Evolutionary conservation across 1,140 invertebrate genomes (phyloP).

Genomic region (Hirudo medicinalis): DNA sequence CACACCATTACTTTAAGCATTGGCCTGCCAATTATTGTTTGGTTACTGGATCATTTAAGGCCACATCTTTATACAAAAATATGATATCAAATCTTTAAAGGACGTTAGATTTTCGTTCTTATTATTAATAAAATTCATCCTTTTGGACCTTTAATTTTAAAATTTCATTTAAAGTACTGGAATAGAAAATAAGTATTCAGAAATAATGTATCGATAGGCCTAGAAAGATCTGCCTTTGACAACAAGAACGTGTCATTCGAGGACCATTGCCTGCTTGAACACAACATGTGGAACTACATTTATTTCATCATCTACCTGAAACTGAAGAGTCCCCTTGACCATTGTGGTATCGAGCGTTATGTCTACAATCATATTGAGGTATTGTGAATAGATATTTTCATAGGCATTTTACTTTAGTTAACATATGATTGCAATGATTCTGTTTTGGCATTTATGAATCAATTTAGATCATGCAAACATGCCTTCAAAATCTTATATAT

Average conservation of each 20-base stretch:
- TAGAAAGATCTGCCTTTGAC: constrained; percentile 89
- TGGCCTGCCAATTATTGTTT: not conserved
- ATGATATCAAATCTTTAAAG: too few relatives aligned
- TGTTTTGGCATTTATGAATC: too few relatives aligned
- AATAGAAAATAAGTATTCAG: not conserved
- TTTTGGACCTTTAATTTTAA: not conserved
- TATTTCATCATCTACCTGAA: constrained; percentile 95
- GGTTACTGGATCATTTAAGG: too few relatives aligned
- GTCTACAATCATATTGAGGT: constrained; percentile 85
- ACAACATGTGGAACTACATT: constrained; percentile 99
- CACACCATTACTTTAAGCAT: not conserved
- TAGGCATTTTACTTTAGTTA: not conserved
- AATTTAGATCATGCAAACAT: too few relatives aligned
- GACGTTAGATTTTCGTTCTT: too few relatives aligned
- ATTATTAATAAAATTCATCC: too few relatives aligned
- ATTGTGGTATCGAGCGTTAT: constrained; percentile 97
- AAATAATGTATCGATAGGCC: constrained; percentile 46
- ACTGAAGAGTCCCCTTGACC: constrained; percentile 95
- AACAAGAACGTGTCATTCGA: constrained; percentile 98
- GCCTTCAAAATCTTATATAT: too few relatives aligned
- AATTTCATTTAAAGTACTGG: not conserved
- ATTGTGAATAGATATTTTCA: constrained; percentile 24
- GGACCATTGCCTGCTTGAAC: constrained; percentile 87
- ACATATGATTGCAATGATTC: too few relatives aligned
- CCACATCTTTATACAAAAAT: too few relatives aligned